Evolutionary conservation across 2,797 vertebrate species (phyloP).

Genomic region (Rhyacichthys aspro): DNA sequence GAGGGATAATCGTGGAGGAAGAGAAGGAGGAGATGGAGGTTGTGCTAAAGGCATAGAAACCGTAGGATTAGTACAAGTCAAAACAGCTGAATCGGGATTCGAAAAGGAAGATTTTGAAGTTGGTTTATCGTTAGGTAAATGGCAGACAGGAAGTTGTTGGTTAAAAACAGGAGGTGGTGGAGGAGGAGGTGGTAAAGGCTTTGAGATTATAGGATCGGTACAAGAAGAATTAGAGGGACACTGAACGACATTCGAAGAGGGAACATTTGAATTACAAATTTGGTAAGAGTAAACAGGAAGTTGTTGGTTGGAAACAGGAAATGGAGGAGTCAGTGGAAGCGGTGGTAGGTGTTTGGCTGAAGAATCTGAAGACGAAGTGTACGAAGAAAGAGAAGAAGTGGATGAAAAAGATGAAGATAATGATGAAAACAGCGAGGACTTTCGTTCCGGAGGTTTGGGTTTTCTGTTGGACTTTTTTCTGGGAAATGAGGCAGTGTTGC

Average conservation of each 20-base stretch:
- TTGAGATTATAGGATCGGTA: too few species aligned
- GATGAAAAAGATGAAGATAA: constrained; percentile 86
- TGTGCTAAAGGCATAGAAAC: too few species aligned
- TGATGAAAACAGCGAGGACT: constrained; percentile 88
- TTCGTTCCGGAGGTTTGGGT: constrained; percentile 92
- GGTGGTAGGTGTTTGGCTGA: neutral
- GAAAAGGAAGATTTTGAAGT: too few species aligned
- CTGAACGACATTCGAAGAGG: neutral
- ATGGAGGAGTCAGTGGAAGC: neutral
- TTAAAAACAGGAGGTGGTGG: neutral
- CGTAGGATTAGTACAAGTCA: too few species aligned
- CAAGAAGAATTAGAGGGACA: neutral
- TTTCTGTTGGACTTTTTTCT: constrained; percentile 63
- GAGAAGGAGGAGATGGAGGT: neutral
- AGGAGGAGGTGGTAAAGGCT: neutral
- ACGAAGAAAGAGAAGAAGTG: constrained; percentile 77
- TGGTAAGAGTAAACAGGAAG: neutral
- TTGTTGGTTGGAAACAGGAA: neutral
- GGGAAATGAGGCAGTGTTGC: constrained; percentile 50
- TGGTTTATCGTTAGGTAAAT: too few species aligned
- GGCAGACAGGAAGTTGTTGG: too few species aligned
- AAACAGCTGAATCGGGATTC: too few species aligned
- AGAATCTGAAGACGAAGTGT: constrained; percentile 81
- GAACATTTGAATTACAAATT: neutral
- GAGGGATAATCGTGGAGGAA: constrained; percentile 40